Percentiles rank a stretch among this genome's conserved stretches.
phyloP scores from a whole-genome alignment of 2,888 invertebrate species.

The Herminia tarsipennalis region DNA sequence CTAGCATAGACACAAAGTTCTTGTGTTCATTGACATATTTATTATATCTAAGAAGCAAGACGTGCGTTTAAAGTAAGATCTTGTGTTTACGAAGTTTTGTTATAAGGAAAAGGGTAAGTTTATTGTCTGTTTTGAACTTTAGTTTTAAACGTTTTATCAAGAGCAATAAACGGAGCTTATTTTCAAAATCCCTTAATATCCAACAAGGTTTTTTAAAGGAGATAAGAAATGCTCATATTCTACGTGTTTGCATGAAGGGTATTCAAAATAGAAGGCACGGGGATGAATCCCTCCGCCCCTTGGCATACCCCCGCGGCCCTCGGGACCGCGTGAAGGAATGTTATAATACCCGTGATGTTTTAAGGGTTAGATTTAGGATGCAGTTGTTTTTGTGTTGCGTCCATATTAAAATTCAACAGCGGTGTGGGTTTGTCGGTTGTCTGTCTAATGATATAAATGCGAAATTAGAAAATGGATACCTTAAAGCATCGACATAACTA shows the following conservation, averaged over 20 bases:
- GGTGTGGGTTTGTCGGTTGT: background rate
- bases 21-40: no score
- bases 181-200: conserved; percentile 9
- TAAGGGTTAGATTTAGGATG: conserved; percentile 16
- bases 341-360: conserved; percentile 18
- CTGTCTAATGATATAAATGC: no score
- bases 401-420: conserved; percentile 6
- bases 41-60: no score
- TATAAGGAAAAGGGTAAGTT: no score
- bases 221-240: conserved; percentile 17
- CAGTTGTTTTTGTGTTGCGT: conserved; percentile 7
- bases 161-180: conserved; percentile 10
- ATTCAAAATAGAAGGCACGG: conserved; percentile 16
- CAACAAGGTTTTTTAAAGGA: conserved; percentile 9
- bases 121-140: background rate
- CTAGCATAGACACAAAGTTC: no score
- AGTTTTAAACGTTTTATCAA: conserved; percentile 6
- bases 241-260: conserved; percentile 19
- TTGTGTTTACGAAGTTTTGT: no score
- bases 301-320: no score
- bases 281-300: background rate
- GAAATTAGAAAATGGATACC: no score
- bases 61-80: no score
- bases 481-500: no score
- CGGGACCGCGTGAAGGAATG: conserved; percentile 29